A percentile compares a stretch with the other conserved stretches of the same genome.
These are phyloP conservation scores for Entelurus aequoreus DNA, from an alignment of 2,113 vertebrate species.

Conservation along the genomic window DNA sequence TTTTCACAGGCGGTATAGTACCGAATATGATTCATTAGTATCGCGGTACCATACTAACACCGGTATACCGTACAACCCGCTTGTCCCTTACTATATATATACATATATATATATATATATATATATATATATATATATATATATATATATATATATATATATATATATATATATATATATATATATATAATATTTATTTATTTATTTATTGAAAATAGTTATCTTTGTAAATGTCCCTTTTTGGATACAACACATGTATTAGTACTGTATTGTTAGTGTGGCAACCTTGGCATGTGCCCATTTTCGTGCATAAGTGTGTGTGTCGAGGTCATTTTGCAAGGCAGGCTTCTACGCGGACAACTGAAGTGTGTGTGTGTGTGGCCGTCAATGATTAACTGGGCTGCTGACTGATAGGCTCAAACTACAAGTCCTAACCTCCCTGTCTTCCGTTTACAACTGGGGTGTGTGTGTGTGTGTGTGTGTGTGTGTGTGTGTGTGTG, in stretches of 20 bases:
- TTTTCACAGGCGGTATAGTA: too few species aligned
- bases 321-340: conserved; percentile 5
- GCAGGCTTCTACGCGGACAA: background rate
- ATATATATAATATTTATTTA: too few species aligned
- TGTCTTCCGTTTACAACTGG: background rate
- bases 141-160: too few species aligned
- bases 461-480: background rate
- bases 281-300: conserved; percentile 18
- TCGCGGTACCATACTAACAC: too few species aligned
- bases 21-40: too few species aligned
- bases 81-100: too few species aligned
- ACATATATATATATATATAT: too few species aligned
- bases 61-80: too few species aligned
- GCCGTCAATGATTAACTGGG: conserved; percentile 53
- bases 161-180: too few species aligned
- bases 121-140: too few species aligned
- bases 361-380: conserved; percentile 5
- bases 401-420: conserved; percentile 15
- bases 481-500: background rate
- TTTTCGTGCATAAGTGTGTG: conserved; percentile 5
- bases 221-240: background rate
- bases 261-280: conserved; percentile 3
- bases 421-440: conserved; percentile 8
- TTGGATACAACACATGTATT: background rate
- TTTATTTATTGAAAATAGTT: too few species aligned